Percentiles rank a stretch among this genome's conserved stretches.
Evolutionary conservation across 2,797 vertebrate species (phyloP).

Genomic region (Valencia hispanica): DNA sequence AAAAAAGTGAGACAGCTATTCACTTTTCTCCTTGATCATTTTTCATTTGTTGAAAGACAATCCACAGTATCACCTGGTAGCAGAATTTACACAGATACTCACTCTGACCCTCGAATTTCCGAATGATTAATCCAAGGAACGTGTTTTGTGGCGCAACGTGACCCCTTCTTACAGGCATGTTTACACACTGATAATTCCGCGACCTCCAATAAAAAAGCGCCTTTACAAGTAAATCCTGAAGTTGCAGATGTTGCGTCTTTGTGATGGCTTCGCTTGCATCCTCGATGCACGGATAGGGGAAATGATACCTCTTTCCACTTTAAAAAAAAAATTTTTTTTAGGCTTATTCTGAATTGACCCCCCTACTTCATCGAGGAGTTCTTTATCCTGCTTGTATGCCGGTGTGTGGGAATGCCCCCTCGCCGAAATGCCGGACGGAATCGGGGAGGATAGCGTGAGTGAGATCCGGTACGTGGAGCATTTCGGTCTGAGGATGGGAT

Average conservation of each 20-base stretch:
- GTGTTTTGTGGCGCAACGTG: slow-evolving; percentile 99
- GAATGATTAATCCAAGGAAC: slow-evolving; percentile 97
- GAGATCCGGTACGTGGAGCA: slow-evolving; percentile 81
- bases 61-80: neutral
- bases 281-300: slow-evolving; percentile 37
- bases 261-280: slow-evolving; percentile 81
- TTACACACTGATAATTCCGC: slow-evolving; percentile 73
- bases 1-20: neutral
- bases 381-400: slow-evolving; percentile 65
- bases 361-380: slow-evolving; percentile 58
- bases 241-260: slow-evolving; percentile 82
- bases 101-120: slow-evolving; percentile 99
- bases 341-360: slow-evolving; percentile 49
- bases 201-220: slow-evolving; percentile 65
- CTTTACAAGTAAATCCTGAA: slow-evolving; percentile 79
- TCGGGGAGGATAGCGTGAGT: slow-evolving; percentile 74
- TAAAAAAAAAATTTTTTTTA: slow-evolving; percentile 18
- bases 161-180: slow-evolving; percentile 98
- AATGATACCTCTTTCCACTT: slow-evolving; percentile 80
- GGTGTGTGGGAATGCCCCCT: slow-evolving; percentile 65
- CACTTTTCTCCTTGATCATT: neutral
- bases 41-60: neutral
- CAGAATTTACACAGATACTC: slow-evolving; percentile 76
- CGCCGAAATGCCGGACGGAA: slow-evolving; percentile 67
- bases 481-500: slow-evolving; percentile 83